Conservation (phyloP, 2,888 invertebrate genomes). For the Athetis lepigone region DNA sequence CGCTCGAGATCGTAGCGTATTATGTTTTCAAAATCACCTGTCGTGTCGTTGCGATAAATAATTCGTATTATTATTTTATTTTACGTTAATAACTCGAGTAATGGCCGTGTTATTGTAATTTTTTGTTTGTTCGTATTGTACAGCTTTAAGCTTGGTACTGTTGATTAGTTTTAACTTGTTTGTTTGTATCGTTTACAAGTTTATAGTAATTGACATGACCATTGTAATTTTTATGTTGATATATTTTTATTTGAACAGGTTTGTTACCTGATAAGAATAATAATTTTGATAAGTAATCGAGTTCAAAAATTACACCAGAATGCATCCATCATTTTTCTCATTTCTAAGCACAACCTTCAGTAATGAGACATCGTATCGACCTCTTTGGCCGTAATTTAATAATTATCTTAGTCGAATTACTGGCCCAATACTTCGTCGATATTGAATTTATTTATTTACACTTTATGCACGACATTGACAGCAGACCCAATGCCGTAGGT, state of each 20-base stretch:
- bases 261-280: too few relatives aligned
- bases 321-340: too few relatives aligned
- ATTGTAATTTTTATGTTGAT: neutral
- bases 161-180: neutral
- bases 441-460: too few relatives aligned
- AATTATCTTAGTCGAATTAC: too few relatives aligned
- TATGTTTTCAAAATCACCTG: slow-evolving; percentile 37
- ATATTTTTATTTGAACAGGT: neutral
- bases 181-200: neutral
- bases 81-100: slow-evolving; percentile 44
- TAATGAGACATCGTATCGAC: too few relatives aligned
- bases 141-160: slow-evolving; percentile 30
- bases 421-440: too few relatives aligned
- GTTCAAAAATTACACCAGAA: too few relatives aligned
- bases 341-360: too few relatives aligned
- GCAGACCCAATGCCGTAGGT: too few relatives aligned
- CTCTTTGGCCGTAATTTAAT: too few relatives aligned
- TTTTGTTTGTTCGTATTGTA: slow-evolving; percentile 36
- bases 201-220: neutral
- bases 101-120: slow-evolving; percentile 29
- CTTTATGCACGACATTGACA: too few relatives aligned
- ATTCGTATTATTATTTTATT: slow-evolving; percentile 34
- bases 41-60: slow-evolving; percentile 25
- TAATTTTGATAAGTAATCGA: neutral
- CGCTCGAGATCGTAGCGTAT: slow-evolving; percentile 3